A percentile compares a stretch with the other conserved stretches of the same genome.
Conservation (phyloP, 2,113 vertebrate genomes). For the Tiliqua scincoides region DNA sequence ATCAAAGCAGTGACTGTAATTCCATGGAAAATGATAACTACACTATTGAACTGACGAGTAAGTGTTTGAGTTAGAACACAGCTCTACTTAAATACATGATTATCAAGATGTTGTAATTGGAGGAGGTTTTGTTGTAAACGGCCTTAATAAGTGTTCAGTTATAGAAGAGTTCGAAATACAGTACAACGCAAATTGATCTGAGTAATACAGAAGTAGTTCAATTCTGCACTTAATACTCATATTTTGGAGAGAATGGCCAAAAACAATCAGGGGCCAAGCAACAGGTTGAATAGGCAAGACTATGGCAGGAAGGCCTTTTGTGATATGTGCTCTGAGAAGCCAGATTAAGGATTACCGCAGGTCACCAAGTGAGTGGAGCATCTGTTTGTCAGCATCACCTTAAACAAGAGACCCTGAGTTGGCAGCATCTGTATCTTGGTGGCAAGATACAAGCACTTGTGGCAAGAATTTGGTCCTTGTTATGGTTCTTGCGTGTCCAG, state of each 20-base stretch:
- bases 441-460: too few species aligned
- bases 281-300: not conserved
- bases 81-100: not conserved
- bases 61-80: not conserved
- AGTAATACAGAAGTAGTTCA: not conserved
- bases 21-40: not conserved
- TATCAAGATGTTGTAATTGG: not conserved
- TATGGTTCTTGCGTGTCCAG: not conserved
- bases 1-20: not conserved
- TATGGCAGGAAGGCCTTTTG: not conserved
- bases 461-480: too few species aligned
- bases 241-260: not conserved
- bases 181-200: not conserved
- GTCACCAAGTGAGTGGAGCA: not conserved
- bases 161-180: not conserved
- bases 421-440: not conserved
- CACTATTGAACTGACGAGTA: not conserved
- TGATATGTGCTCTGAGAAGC: not conserved
- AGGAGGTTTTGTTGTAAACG: not conserved
- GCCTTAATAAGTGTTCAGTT: not conserved
- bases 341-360: not conserved
- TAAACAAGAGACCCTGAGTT: not conserved
- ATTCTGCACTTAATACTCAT: not conserved
- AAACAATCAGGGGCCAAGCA: not conserved
- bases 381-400: not conserved